Evolutionary conservation across 1,140 invertebrate species (phyloP), one percentile per base, ranked within the genome.

Genomic region (Aleiodes sp.): DNA sequence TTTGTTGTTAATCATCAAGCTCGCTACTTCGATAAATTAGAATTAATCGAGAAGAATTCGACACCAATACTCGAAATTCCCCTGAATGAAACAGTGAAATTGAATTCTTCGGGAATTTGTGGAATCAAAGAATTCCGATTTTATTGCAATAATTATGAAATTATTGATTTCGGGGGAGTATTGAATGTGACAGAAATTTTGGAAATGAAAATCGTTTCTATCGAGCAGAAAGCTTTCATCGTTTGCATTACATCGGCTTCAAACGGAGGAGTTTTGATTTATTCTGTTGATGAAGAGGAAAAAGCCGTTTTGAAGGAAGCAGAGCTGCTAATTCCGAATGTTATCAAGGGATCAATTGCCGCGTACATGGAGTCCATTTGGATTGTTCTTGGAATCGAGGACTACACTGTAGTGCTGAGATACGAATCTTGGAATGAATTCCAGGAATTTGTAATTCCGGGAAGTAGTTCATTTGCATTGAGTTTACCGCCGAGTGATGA

Each of bases 371-470:
- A 71, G 24, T 67, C 70, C 0, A n/a, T 82, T 1, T 82, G 81
- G 82, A 76, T 82, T 4, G 43, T 52, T 14, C 19, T 80, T n/a
- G 63, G 64, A 39, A 24, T 78, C 7, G 29, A 26, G 0, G 70
- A 70, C 1, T 31, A 78, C 16, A 78, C 70, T 10, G 35, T 84
- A 39, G 64, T 80, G 10, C 6, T 83, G 6, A 72, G 70, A 41
- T 79, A 78, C 62, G 75, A 78, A 16, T 4, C 64, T 0, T 78
- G 75, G 78, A 33, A 62, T 0, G 68, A 76, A 8, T 12, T 80
- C 16, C 65, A 74, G 6, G 56, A 75, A 57, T 80, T 75, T 29
- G 26, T 73, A 29, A 35, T 84, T 9, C 75, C 80, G 4, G 59
- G 43, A 3, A 73, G 73, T 0, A 43, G 63, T 2, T 52, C 60